Evolutionary conservation across 1,140 invertebrate genomes (phyloP).

Genomic region (Nixonia krombeini): DNA sequence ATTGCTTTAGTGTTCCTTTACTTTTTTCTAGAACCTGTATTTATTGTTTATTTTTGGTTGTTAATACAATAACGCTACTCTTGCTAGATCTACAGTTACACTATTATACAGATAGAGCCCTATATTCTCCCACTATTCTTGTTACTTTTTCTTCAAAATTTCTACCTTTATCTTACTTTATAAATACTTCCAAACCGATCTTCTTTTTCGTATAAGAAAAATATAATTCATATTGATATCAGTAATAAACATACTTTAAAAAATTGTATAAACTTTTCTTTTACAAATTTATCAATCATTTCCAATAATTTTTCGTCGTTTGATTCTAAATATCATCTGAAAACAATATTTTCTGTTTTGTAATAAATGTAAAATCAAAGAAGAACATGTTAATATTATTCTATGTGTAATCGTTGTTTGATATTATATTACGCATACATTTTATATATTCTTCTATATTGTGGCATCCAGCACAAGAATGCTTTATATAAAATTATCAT

Average conservation of each 20-base stretch:
- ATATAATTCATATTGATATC: background rate
- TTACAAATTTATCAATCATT: too few species aligned
- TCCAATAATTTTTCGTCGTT: too few species aligned
- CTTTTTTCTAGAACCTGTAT: constrained; percentile 7
- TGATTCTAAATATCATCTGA: too few species aligned
- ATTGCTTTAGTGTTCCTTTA: constrained; percentile 2
- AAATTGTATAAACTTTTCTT: too few species aligned
- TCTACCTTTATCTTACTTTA: background rate
- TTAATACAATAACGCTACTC: constrained; percentile 9
- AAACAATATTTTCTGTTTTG: too few species aligned
- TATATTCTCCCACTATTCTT: constrained; percentile 12
- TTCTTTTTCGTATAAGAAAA: too few species aligned
- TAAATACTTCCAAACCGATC: background rate
- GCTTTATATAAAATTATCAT: background rate
- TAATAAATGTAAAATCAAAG: too few species aligned
- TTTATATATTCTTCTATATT: background rate
- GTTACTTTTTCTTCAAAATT: background rate
- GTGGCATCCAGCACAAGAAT: too few species aligned
- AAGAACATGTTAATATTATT: too few species aligned
- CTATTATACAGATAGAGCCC: constrained; percentile 51
- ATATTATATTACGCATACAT: too few species aligned
- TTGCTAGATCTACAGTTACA: constrained; percentile 27
- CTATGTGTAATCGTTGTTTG: too few species aligned
- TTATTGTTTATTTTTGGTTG: constrained; percentile 9
- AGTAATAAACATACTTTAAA: too few species aligned